Conservation (phyloP, 1,140 invertebrate species). For the Berghia stephanieae region DNA sequence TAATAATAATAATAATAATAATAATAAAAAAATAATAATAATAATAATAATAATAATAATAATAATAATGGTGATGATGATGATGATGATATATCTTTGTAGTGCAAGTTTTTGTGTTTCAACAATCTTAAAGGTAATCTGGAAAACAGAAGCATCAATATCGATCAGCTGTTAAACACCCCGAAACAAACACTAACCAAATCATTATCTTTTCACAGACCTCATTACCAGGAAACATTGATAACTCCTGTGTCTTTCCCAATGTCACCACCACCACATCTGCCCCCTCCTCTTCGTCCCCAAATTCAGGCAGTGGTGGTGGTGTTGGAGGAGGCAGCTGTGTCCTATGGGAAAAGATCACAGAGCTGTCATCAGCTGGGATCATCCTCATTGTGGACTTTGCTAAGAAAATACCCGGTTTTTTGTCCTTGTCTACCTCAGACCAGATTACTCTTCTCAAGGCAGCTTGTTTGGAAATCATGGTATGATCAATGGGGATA, state of each 20-base stretch:
- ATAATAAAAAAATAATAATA: not conserved
- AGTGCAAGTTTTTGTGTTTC: too few species aligned
- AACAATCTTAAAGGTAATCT: too few species aligned
- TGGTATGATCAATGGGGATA: constrained; percentile 50
- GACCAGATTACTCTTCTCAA: constrained; percentile 66
- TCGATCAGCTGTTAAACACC: too few species aligned
- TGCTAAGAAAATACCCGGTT: constrained; percentile 63
- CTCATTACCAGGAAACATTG: too few species aligned
- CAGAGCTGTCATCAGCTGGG: constrained; percentile 60
- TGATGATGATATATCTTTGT: not conserved
- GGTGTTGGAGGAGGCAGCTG: constrained; percentile 25
- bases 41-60: not conserved
- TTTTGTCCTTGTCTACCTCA: constrained; percentile 55
- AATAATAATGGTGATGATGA: not conserved
- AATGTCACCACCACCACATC: too few species aligned
- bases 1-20: not conserved
- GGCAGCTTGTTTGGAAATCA: constrained; percentile 67
- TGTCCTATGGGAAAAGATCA: constrained; percentile 63
- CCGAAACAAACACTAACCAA: too few species aligned
- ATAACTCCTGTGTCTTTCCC: too few species aligned
- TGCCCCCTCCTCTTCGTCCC: too few species aligned
- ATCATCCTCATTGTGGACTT: constrained; percentile 65
- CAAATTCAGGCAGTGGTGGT: too few species aligned
- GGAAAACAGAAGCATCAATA: too few species aligned
- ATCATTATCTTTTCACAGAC: too few species aligned